These are phyloP conservation scores for Rhagoletis zephyria DNA, from an alignment of 1,140 invertebrate species.

Conservation along the genomic window DNA sequence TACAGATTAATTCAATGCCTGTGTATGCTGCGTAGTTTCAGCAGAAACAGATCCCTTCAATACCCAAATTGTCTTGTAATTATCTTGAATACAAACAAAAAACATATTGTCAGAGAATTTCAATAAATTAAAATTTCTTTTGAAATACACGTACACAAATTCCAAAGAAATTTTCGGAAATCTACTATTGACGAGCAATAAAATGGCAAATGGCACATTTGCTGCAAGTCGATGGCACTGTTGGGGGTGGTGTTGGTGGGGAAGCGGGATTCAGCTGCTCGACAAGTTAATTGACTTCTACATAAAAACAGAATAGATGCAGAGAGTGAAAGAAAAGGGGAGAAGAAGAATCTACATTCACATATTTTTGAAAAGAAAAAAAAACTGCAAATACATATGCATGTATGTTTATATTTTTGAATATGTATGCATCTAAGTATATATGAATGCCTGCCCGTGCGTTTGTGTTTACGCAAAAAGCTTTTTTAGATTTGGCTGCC, in stretches of 20 bases:
- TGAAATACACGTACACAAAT: conserved; percentile 13
- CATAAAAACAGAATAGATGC: background rate
- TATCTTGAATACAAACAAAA: background rate
- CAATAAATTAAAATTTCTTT: conserved; percentile 8
- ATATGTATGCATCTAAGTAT: too few relatives aligned
- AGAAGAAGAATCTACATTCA: background rate
- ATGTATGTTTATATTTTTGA: too few relatives aligned
- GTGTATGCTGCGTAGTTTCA: too few relatives aligned
- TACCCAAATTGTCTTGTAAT: background rate
- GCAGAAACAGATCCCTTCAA: background rate
- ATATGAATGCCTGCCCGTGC: background rate
- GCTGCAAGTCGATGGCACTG: background rate
- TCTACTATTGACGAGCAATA: conserved; percentile 8
- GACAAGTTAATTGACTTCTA: conserved; percentile 30
- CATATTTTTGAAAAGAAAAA: background rate
- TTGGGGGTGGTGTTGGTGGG: too few relatives aligned
- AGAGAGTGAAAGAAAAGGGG: background rate
- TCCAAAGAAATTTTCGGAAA: background rate
- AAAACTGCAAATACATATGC: background rate
- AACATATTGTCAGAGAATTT: background rate
- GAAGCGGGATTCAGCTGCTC: background rate
- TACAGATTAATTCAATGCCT: background rate
- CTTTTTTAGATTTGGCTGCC: background rate
- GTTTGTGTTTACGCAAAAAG: background rate
- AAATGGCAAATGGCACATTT: conserved; percentile 10